These are phyloP conservation scores for Meloidogyne exigua DNA, from an alignment of 1,140 invertebrate species.

Conservation along the genomic window DNA sequence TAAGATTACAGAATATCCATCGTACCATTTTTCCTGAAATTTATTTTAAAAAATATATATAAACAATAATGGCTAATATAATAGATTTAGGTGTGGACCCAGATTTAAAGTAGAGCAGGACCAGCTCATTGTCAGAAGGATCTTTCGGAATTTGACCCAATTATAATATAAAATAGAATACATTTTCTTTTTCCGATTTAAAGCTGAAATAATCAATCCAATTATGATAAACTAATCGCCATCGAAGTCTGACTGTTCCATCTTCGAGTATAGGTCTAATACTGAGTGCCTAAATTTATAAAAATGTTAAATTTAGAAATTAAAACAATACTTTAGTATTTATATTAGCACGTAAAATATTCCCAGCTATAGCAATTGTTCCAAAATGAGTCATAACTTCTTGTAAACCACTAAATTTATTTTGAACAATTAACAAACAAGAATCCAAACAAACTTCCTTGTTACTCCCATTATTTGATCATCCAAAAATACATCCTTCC, in stretches of 20 bases:
- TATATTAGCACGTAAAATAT: slow-evolving; percentile 11
- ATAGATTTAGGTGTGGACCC: too few relatives aligned
- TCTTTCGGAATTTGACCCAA: too few relatives aligned
- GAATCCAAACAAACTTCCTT: background rate
- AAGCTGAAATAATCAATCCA: slow-evolving; percentile 31
- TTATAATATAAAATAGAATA: slow-evolving; percentile 2
- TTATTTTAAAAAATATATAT: too few relatives aligned
- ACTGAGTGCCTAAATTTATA: slow-evolving; percentile 23
- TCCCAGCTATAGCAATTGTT: slow-evolving; percentile 18
- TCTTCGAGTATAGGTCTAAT: slow-evolving; percentile 41
- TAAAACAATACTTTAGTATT: slow-evolving; percentile 9
- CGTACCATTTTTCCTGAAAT: slow-evolving; percentile 42
- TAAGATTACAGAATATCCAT: slow-evolving; percentile 39
- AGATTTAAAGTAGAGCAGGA: too few relatives aligned
- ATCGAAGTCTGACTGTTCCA: slow-evolving; percentile 43
- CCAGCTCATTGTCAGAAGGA: too few relatives aligned
- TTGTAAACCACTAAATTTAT: slow-evolving; percentile 15
- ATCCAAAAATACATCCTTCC: slow-evolving; percentile 38
- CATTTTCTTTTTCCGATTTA: background rate
- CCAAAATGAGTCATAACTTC: slow-evolving; percentile 24
- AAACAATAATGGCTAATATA: too few relatives aligned
- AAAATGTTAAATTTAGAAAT: background rate
- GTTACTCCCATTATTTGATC: slow-evolving; percentile 36
- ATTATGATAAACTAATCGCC: slow-evolving; percentile 38
- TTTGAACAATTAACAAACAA: background rate